phyloP scores from a whole-genome alignment of 2,888 invertebrate genomes.

The Phanerotoma sp. region DNA sequence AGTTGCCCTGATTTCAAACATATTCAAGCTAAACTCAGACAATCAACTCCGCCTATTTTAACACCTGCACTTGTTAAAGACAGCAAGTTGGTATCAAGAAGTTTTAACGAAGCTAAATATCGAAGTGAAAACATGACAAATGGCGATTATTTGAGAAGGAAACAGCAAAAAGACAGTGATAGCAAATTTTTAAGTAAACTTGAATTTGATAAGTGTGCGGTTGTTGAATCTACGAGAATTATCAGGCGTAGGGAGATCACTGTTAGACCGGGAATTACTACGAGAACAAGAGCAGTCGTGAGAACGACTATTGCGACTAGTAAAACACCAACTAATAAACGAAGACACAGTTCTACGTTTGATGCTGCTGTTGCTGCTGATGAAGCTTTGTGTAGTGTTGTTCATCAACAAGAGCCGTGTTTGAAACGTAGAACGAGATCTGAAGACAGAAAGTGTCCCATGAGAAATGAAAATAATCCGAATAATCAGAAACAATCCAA shows the following conservation, averaged over 20 bases:
- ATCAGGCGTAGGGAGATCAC: slow-evolving; percentile 19
- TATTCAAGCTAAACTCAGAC: too few species aligned
- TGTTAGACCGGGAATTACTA: slow-evolving; percentile 2
- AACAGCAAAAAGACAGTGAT: too few species aligned
- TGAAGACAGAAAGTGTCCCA: slow-evolving; percentile 40
- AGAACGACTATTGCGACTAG: not conserved
- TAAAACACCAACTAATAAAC: slow-evolving; percentile 31
- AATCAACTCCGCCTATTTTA: too few species aligned
- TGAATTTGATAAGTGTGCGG: too few species aligned
- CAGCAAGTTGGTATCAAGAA: too few species aligned
- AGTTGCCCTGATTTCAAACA: too few species aligned
- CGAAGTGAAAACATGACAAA: too few species aligned
- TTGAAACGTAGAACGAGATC: slow-evolving; percentile 50
- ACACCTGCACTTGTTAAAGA: too few species aligned
- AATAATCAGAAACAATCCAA: slow-evolving; percentile 47
- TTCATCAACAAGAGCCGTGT: slow-evolving; percentile 35
- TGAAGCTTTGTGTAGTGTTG: slow-evolving; percentile 22
- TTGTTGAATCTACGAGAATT: slow-evolving; percentile 18
- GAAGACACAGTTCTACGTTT: slow-evolving; percentile 45
- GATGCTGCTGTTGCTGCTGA: slow-evolving; percentile 35
- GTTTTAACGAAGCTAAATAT: too few species aligned
- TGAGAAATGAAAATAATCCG: slow-evolving; percentile 57
- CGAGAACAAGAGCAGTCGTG: not conserved
- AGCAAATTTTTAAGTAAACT: too few species aligned
- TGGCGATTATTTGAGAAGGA: too few species aligned